phyloP scores from a whole-genome alignment of 2,888 invertebrate species.

The Nysson spinosus region DNA sequence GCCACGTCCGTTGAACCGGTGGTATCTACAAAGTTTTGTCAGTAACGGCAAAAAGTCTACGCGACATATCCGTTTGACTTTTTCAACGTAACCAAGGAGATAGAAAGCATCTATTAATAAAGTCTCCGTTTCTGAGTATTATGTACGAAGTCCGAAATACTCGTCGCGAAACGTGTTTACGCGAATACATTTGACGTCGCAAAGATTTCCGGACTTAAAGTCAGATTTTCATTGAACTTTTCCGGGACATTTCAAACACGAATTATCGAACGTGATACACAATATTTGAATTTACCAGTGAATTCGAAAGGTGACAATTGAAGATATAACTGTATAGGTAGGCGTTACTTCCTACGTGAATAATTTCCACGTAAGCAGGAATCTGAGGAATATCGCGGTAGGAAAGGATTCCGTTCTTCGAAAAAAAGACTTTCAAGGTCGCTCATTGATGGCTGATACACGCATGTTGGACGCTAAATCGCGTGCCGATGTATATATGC shows the following conservation, averaged over 20 bases:
- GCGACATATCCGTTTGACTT: conserved; percentile 24
- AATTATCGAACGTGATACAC: background rate
- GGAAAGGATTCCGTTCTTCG: conserved; percentile 16
- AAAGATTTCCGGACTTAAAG: conserved; percentile 1
- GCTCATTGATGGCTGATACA: conserved; percentile 25
- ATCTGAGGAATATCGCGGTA: conserved; percentile 15
- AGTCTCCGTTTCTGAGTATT: conserved; percentile 36
- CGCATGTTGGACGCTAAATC: conserved; percentile 19
- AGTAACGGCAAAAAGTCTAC: conserved; percentile 21
- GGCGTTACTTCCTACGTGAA: background rate
- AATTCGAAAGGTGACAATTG: too few relatives aligned
- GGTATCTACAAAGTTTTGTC: conserved; percentile 45
- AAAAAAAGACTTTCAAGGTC: conserved; percentile 44
- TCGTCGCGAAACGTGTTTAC: conserved; percentile 16
- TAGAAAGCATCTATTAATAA: conserved; percentile 48
- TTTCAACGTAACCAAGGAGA: conserved; percentile 24
- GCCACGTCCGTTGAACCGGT: conserved; percentile 66
- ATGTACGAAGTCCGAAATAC: conserved; percentile 37
- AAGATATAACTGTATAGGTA: conserved; percentile 12
- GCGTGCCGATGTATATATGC: too few relatives aligned
- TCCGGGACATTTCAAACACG: background rate
- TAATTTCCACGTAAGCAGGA: conserved; percentile 25
- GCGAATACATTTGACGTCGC: background rate
- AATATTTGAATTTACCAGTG: background rate
- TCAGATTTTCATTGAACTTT: too few relatives aligned